Evolutionary conservation across 2,113 vertebrate genomes (phyloP), one percentile per base, ranked within the genome.

Genomic region (Onychorhynchus coronatus): DNA sequence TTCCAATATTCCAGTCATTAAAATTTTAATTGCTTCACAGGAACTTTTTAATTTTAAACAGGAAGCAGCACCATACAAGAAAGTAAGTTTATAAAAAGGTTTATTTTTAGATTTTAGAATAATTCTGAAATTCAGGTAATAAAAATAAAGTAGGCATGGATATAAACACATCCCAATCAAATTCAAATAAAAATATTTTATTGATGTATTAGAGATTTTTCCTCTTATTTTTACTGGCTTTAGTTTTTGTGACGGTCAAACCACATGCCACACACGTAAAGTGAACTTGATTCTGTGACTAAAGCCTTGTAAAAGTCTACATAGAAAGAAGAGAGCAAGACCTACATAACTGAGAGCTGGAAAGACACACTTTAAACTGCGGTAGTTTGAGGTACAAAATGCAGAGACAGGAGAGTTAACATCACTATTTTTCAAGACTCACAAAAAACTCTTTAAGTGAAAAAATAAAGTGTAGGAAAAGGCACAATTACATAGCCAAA

Each of bases 401-500:
- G 37, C 7, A 33, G 39, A 52, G 8, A 42, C 5, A 24, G 7
- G 7, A 16, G 5, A 52, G 41, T n/a, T 67, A 42, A 18, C 15
- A n/a, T 10, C 15, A 82, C 2, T 70, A 49, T 56, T 71, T 76
- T 91, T 49, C 8, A 70, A 52, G 33, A 25, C 8, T 81, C 28
- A 41, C 9, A 56, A 74, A 74, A 3, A 4, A 35, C 0, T 1
- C 5, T 47, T 41, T 20, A 44, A 2, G 1, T 47, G 35, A 35
- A 62, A 78, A 67, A 85, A 14, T 6, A 41, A 59, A 35, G 2
- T 25, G 3, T 13, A 15, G 6, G 12, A 12, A 47, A 74, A 81
- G 23, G 16, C 35, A 35, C 20, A 66, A 14, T 73, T 81, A 31
- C 8, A 33, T 52, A 78, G 3, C 2, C 10, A 35, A 63, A 33